Base-by-base conservation (phyloP, 2,113 vertebrate species). In the Leuciscus idus region DNA sequence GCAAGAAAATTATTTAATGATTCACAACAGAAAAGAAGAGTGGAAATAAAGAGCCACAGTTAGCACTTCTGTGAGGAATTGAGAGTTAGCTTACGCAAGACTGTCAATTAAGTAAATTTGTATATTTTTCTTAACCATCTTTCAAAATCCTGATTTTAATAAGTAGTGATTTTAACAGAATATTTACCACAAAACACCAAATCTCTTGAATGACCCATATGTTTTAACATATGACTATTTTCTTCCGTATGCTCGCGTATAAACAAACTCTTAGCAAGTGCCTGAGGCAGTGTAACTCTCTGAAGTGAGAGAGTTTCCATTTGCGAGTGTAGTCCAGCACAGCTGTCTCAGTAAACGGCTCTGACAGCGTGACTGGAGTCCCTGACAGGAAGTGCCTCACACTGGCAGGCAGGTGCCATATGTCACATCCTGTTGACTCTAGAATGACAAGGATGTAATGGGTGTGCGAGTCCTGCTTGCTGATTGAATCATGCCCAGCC, bases 231-330 rank as follows among this genome's bases (percentile, higher is more conserved):
- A 19, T 33, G 28, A 19, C 4, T 68, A 36, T 33, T 68, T 30
- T 33, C 33, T 13, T 75, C 1, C 33, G 15, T 12, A 33, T 39
- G 46, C 72, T 61, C 61, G 6, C 2, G 2, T 48, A 66, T 52
- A 66, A 48, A 64, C 10, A 50, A 39, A 66, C 8, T 26, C 57
- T 21, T 21, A 85, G 84, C 46, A 43, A 52, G 66, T 66, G n/a
- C 62, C 30, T 15, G 64, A 46, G 64, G 36, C 6, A 73, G n/a
- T 61, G 66, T 74, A 74, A 33, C 26, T 86, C 66, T 57, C 33
- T 48, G 52, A 73, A 73, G 52, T 72, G 76, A 86, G 62, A 80
- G 48, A 81, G 50, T 61, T 72, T 80, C 36, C 76, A 86, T 86
- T 86, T 80, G 76, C 3, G 52, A 3, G 64, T 19, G 21, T 4